Evolutionary conservation across 1,140 invertebrate genomes (phyloP).

Genomic region (Micrasema minimum): DNA sequence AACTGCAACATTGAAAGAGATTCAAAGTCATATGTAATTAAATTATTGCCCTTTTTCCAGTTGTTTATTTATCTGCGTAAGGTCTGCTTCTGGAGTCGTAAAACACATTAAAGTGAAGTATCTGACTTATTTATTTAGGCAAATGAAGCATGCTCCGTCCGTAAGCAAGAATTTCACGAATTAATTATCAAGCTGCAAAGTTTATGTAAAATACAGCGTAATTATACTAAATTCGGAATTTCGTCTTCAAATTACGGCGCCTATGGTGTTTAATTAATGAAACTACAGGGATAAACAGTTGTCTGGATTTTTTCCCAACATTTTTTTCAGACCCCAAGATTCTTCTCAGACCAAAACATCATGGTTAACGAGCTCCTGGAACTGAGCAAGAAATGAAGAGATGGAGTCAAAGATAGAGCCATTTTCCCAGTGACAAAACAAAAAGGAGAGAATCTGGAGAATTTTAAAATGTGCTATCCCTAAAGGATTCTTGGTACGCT

Average conservation of each 20-base stretch:
- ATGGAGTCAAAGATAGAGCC: slow-evolving; percentile 36
- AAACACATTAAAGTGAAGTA: slow-evolving; percentile 22
- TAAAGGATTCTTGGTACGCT: too few relatives aligned
- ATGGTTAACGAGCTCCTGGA: slow-evolving; percentile 29
- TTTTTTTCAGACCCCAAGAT: slow-evolving; percentile 2
- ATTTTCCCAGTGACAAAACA: slow-evolving; percentile 29
- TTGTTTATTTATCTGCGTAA: too few relatives aligned
- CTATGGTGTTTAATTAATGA: slow-evolving; percentile 30
- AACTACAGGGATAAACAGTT: slow-evolving; percentile 11
- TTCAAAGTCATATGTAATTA: too few relatives aligned
- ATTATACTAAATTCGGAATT: slow-evolving; percentile 35
- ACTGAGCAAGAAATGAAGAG: slow-evolving; percentile 11
- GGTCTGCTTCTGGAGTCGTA: not conserved
- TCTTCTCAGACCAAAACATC: slow-evolving; percentile 1
- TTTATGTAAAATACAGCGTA: slow-evolving; percentile 36
- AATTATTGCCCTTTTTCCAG: too few relatives aligned
- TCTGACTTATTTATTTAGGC: slow-evolving; percentile 18
- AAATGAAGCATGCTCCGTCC: slow-evolving; percentile 6
- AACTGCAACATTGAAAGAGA: too few relatives aligned
- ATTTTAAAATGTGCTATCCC: too few relatives aligned
- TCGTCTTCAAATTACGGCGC: slow-evolving; percentile 26
- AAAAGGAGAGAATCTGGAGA: slow-evolving; percentile 15
- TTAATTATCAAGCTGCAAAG: slow-evolving; percentile 34
- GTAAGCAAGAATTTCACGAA: slow-evolving; percentile 25
- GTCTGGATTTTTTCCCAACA: not conserved